These are phyloP conservation scores for Eriocheir sinensis DNA, from an alignment of 1,140 invertebrate genomes.

Conservation along the genomic window DNA sequence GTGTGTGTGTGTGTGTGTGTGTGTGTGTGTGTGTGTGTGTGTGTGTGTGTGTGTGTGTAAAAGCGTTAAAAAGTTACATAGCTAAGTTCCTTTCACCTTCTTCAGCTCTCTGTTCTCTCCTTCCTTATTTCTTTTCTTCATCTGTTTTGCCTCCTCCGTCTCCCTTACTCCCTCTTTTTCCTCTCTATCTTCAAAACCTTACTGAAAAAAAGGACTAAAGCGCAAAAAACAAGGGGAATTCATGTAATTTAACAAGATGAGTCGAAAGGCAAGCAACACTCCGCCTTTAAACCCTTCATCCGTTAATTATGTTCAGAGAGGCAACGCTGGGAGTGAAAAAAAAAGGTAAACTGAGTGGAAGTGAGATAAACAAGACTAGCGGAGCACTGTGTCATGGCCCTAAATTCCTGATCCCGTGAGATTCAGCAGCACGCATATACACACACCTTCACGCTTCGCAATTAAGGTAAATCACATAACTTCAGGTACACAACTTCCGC, in stretches of 20 bases:
- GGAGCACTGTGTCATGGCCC: background rate
- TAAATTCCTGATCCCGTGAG: background rate
- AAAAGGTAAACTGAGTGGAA: background rate
- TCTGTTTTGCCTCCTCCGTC: too few species aligned
- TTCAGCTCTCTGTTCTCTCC: too few species aligned
- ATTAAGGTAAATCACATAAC: background rate
- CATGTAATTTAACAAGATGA: background rate
- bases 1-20: conserved; percentile 33
- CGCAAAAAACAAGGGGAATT: too few species aligned
- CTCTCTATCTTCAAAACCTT: too few species aligned
- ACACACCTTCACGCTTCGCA: background rate
- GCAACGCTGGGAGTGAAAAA: background rate
- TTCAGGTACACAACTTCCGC: too few species aligned
- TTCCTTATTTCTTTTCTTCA: too few species aligned
- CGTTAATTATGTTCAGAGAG: background rate
- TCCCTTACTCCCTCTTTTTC: too few species aligned
- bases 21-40: conserved; percentile 30
- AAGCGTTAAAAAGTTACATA: too few species aligned
- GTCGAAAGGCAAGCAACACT: background rate
- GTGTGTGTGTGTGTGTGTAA: background rate
- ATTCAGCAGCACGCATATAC: background rate
- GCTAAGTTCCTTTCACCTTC: too few species aligned
- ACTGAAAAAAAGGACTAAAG: too few species aligned
- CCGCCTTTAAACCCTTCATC: background rate
- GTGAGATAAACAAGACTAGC: background rate